Evolutionary conservation across 2,113 vertebrate species (phyloP).

Genomic region (Psephotus haematonotus): DNA sequence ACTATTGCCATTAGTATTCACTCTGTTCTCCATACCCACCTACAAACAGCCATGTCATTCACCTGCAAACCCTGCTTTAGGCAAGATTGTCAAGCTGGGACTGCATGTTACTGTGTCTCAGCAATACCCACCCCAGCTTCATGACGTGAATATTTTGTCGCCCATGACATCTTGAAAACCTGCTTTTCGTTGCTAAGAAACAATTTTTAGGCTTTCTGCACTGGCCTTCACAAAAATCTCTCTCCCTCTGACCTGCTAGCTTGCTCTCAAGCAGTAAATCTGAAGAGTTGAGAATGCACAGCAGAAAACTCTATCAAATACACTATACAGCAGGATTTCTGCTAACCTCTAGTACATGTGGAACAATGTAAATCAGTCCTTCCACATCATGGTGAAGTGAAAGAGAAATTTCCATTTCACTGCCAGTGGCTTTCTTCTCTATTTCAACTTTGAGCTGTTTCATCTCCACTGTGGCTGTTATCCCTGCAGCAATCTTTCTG

Average conservation of each 20-base stretch:
- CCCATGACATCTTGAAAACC: background rate
- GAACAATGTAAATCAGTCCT: constrained; percentile 68
- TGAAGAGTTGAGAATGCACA: background rate
- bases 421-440: constrained; percentile 42
- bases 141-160: background rate
- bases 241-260: background rate
- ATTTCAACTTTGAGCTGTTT: constrained; percentile 57
- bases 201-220: background rate
- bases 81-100: background rate
- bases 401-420: constrained; percentile 21
- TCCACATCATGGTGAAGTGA: constrained; percentile 73
- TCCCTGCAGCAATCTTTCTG: constrained; percentile 30
- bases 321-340: background rate
- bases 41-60: background rate
- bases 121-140: background rate
- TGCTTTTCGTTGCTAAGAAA: background rate
- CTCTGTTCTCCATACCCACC: background rate
- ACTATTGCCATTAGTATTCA: background rate
- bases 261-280: background rate
- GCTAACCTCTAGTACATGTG: constrained; percentile 71
- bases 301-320: background rate
- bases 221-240: background rate
- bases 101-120: background rate
- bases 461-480: constrained; percentile 57
- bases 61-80: background rate